Conservation (phyloP, 2,113 vertebrate species). For the Sinocyclocheilus maitianheensis region DNA sequence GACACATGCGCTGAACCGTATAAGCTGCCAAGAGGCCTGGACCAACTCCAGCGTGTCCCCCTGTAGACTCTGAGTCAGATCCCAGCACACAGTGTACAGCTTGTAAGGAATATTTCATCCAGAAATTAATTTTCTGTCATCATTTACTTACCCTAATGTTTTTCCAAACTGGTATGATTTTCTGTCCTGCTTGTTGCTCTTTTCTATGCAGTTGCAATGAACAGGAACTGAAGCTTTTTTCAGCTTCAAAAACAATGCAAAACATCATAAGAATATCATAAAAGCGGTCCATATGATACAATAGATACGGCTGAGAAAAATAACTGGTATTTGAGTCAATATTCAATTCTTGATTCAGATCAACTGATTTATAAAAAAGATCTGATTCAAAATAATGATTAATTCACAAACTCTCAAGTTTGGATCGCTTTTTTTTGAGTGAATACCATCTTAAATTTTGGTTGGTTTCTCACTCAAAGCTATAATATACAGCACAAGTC, state of each 20-base stretch:
- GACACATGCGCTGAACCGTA: neutral
- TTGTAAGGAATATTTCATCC: neutral
- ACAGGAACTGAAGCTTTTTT: neutral
- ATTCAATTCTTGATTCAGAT: neutral
- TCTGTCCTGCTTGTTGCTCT: neutral
- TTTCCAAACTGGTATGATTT: neutral
- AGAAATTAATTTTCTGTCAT: neutral
- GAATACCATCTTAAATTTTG: neutral
- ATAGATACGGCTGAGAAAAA: neutral
- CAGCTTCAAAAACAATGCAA: neutral
- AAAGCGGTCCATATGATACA: too few species aligned
- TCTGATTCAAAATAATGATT: neutral
- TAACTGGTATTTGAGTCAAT: neutral
- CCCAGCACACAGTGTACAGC: neutral
- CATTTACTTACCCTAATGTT: neutral
- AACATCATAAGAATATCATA: neutral
- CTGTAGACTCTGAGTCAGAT: slow-evolving; percentile 16
- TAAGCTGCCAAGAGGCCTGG: slow-evolving; percentile 1
- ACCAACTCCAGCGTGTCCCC: neutral
- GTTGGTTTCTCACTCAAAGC: neutral
- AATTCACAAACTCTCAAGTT: neutral
- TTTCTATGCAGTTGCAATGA: neutral
- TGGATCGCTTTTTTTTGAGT: neutral
- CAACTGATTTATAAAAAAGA: neutral
- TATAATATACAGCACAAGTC: neutral